Evolutionary conservation across 2,113 vertebrate species (phyloP).

Genomic region (Danionella cerebrum): DNA sequence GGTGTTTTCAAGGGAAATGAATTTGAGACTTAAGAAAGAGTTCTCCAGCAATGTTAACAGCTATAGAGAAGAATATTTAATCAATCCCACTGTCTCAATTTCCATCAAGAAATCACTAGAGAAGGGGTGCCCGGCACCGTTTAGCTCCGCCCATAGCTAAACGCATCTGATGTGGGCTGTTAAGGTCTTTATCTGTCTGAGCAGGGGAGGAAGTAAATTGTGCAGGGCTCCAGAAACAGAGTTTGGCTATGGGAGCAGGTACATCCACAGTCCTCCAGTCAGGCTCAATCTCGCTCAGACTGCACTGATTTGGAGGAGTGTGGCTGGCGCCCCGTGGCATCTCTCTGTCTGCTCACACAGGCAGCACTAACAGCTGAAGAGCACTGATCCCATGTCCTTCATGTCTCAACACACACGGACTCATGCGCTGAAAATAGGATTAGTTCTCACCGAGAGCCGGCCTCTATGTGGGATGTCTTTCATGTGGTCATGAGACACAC

Average conservation of each 20-base stretch:
- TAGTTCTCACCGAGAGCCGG: slow-evolving; percentile 2
- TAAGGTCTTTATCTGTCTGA: too few species aligned
- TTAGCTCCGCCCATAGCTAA: too few species aligned
- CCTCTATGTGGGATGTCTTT: slow-evolving; percentile 13
- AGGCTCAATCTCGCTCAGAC: slow-evolving; percentile 8
- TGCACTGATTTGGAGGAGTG: neutral
- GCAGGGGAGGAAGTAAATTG: too few species aligned
- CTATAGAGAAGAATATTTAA: too few species aligned
- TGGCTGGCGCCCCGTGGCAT: slow-evolving; percentile 7
- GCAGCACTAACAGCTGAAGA: slow-evolving; percentile 17
- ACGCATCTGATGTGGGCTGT: too few species aligned
- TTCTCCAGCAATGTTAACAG: too few species aligned
- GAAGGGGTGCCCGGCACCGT: too few species aligned
- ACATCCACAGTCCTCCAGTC: neutral
- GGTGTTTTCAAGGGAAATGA: too few species aligned
- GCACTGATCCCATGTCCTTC: slow-evolving; percentile 20
- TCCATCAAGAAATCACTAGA: too few species aligned
- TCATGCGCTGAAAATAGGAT: slow-evolving; percentile 21
- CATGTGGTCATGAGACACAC: slow-evolving; percentile 8
- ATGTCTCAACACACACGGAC: slow-evolving; percentile 25
- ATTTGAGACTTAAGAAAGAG: too few species aligned
- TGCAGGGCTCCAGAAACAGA: too few species aligned
- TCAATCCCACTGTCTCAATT: too few species aligned
- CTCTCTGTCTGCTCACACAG: slow-evolving; percentile 7
- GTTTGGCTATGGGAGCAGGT: neutral